Base-by-base conservation (phyloP, 2,888 invertebrate genomes). In the Magallana nippona region DNA sequence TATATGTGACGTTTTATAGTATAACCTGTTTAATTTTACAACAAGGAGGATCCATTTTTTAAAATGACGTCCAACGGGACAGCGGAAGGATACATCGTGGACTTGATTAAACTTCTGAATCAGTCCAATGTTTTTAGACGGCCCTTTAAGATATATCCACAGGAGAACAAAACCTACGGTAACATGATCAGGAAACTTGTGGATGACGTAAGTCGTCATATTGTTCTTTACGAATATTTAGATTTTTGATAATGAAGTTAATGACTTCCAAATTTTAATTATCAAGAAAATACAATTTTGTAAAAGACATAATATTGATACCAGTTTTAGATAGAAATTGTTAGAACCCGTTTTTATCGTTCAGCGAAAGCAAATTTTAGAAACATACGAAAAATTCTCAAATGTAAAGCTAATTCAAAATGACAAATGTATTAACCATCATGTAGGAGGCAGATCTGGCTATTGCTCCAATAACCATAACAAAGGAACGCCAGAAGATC, bases 381-480 rank as follows among this genome's bases (percentile, higher is more conserved):
- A 32, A n/a, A n/a, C n/a, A n/a, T n/a, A 27, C 27, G 27, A 27
- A 27, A 27, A 27, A 27, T 1, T 27, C 27, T 27, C 27, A 27
- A 27, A 27, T 27, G 27, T 27, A 27, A 27, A 27, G 2, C 44
- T 44, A 44, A 32, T 32, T 32, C n/a, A n/a, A 32, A 32, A 44
- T 8, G 44, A 44, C 44, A 44, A 44, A 44, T 44, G 44, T 8
- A 44, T 44, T 44, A 5, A 44, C 44, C 44, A 44, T 44, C 44
- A 84, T 87, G 19, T 90, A 94, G 94, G 97, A 98, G 95, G 98
- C 98, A 32, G 98, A 99, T 94, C 96, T 99, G 92, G 98, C 98
- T 0, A 96, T 99, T 84, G 98, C 98, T 57, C 97, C 98, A 78
- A 96, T 99, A 95, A 98, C 98, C 44, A 98, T 99, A 92, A 98